These are phyloP conservation scores for Nemopilema nomurai DNA, from an alignment of 30 jellyfish, hydroid and myxozoan genomes.

Conservation along the genomic window DNA sequence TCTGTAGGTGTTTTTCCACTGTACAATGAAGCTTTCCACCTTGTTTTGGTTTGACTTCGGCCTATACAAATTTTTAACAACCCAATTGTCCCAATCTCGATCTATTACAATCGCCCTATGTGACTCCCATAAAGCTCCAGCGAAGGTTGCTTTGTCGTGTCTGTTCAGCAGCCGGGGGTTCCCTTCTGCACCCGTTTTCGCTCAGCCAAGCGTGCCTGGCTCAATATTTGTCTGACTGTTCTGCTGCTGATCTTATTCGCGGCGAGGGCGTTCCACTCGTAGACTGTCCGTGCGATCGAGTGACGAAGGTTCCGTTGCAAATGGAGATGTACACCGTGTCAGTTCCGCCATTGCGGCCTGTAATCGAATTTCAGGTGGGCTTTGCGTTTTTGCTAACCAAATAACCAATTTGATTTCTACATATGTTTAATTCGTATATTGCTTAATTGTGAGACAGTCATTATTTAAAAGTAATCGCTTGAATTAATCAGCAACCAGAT, in stretches of 20 bases:
- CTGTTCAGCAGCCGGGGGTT: background rate
- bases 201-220: background rate
- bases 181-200: background rate
- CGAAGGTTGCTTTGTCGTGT: background rate
- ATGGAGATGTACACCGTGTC: constrained; percentile 81
- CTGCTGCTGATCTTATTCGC: background rate
- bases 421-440: no score
- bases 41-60: background rate
- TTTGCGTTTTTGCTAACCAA: background rate
- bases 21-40: background rate
- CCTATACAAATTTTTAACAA: background rate
- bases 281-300: background rate
- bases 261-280: background rate
- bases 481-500: no score
- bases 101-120: background rate
- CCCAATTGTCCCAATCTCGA: background rate
- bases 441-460: no score
- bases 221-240: background rate
- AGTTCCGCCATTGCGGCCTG: constrained; percentile 97
- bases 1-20: background rate
- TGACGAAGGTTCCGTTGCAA: background rate
- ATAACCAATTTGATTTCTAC: background rate
- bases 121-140: background rate
- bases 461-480: no score
- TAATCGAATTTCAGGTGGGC: constrained; percentile 83